These are phyloP conservation scores for Tympanuchus pallidicinctus DNA, from an alignment of 2,113 vertebrate species.

Conservation along the genomic window DNA sequence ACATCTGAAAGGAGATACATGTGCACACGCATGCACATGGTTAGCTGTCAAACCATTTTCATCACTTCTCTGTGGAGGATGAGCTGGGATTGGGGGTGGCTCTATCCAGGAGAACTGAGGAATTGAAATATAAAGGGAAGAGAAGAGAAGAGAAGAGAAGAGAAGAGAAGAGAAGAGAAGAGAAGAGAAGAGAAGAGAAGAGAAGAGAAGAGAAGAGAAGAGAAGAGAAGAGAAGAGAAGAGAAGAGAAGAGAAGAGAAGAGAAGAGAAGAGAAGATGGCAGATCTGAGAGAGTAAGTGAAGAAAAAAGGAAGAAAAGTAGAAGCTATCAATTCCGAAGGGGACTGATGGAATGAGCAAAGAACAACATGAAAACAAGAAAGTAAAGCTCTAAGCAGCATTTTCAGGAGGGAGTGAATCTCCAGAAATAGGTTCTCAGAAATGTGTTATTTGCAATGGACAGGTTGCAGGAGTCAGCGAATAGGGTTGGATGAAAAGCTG, in stretches of 20 bases:
- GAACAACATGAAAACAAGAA: not conserved
- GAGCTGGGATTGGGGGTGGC: accelerated
- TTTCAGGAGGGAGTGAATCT: not conserved
- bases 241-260: not conserved
- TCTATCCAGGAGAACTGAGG: not conserved
- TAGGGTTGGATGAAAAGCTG: not conserved
- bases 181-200: not conserved
- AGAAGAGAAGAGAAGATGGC: too few relatives aligned
- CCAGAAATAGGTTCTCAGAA: not conserved
- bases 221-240: not conserved
- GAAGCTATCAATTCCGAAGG: not conserved
- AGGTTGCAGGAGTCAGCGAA: not conserved
- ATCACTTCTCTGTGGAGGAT: not conserved
- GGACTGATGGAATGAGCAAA: not conserved
- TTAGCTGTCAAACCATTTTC: not conserved
- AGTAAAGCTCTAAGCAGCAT: not conserved
- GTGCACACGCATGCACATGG: not conserved
- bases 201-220: not conserved
- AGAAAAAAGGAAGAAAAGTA: not conserved
- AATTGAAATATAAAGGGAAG: not conserved
- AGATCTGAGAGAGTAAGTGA: not conserved
- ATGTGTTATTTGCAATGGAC: not conserved
- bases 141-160: not conserved
- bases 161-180: not conserved
- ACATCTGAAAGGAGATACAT: not conserved